These are phyloP conservation scores for Drosophila quadrilineata DNA, from an alignment of 1,140 invertebrate species.

Conservation along the genomic window DNA sequence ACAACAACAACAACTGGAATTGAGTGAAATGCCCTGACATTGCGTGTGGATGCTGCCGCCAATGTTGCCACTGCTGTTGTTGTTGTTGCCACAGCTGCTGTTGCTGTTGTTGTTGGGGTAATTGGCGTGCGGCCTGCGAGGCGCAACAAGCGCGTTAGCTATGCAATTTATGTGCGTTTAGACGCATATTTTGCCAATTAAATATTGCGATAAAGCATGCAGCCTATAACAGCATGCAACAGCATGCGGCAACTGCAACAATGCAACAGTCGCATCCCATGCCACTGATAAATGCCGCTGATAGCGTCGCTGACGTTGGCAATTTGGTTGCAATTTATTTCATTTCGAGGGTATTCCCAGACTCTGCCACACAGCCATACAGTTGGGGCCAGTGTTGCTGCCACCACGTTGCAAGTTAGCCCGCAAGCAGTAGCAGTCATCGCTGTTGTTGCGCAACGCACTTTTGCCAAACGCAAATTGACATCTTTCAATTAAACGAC, in stretches of 20 bases:
- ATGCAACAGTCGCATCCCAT: neutral
- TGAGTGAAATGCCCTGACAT: constrained; percentile 73
- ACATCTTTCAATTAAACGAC: constrained; percentile 80
- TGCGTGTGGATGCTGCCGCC: constrained; percentile 59
- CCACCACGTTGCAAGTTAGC: neutral
- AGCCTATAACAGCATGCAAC: constrained; percentile 60
- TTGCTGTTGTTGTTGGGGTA: constrained; percentile 25
- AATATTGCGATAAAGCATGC: constrained; percentile 81
- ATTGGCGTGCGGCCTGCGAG: constrained; percentile 47
- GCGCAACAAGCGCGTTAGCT: constrained; percentile 73
- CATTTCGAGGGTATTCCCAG: too few species aligned
- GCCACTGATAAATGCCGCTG: constrained; percentile 71
- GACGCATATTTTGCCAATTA: constrained; percentile 81
- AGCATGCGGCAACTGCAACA: constrained; percentile 10
- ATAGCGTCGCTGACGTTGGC: constrained; percentile 77
- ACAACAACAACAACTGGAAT: too few species aligned
- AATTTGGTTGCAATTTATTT: constrained; percentile 80
- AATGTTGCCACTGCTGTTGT: constrained; percentile 17
- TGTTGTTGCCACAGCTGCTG: constrained; percentile 4
- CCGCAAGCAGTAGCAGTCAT: neutral
- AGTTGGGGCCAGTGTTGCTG: neutral
- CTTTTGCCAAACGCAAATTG: constrained; percentile 71
- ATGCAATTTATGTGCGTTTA: constrained; percentile 81
- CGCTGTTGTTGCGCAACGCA: constrained; percentile 68
- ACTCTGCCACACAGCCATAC: too few species aligned